Evolutionary conservation across 2,888 invertebrate species (phyloP).

Genomic region (Cerceris rybyensis): DNA sequence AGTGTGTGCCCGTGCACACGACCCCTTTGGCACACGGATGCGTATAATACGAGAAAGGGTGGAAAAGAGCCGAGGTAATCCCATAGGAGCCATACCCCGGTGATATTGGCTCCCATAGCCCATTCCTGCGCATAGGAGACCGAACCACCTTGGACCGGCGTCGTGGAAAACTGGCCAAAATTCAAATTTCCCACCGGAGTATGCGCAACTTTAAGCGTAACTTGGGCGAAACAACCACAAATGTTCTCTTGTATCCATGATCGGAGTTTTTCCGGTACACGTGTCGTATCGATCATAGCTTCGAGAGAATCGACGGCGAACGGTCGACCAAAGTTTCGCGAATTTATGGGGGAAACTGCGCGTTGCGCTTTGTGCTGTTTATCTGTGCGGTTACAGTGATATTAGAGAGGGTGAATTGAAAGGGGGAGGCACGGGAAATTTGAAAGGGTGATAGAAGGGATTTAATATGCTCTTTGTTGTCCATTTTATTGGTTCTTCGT

Average conservation of each 20-base stretch:
- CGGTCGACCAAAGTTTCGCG: neutral
- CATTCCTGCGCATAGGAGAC: constrained; percentile 69
- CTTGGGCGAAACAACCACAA: constrained; percentile 60
- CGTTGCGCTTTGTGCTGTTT: neutral
- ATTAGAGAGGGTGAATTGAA: too few species aligned
- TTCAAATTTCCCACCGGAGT: constrained; percentile 69
- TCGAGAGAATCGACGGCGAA: neutral
- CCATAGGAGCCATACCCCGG: constrained; percentile 73
- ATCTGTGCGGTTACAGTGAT: too few species aligned
- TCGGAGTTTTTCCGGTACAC: constrained; percentile 25
- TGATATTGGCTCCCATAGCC: constrained; percentile 76
- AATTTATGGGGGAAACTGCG: neutral
- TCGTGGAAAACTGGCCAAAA: constrained; percentile 66
- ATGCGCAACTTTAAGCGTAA: constrained; percentile 67
- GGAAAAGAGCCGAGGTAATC: constrained; percentile 67
- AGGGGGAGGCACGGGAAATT: neutral
- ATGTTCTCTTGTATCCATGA: constrained; percentile 6
- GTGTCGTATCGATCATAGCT: constrained; percentile 16
- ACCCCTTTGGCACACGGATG: constrained; percentile 58
- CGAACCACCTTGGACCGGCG: constrained; percentile 62
- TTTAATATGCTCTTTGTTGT: too few species aligned
- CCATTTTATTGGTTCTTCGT: too few species aligned
- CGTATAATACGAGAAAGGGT: constrained; percentile 69
- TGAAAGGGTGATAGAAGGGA: neutral
- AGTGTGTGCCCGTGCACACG: constrained; percentile 37